These are phyloP conservation scores for Alectura lathami DNA, from an alignment of 2,113 vertebrate species.

Conservation along the genomic window DNA sequence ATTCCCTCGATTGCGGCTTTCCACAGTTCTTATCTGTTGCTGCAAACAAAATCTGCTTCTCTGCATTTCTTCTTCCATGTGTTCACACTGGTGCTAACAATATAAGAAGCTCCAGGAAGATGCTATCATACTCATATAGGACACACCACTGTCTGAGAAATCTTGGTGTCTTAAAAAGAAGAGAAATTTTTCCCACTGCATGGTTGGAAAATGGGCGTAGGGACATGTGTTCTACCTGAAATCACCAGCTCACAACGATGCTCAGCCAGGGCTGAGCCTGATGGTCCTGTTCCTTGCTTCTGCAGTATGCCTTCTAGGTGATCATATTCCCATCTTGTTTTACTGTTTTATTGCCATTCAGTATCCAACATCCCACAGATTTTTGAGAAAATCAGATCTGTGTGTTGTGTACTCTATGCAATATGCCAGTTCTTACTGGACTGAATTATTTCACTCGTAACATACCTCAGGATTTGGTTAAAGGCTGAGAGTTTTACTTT, in stretches of 20 bases:
- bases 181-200: background rate
- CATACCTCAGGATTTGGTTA: background rate
- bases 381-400: background rate
- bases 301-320: background rate
- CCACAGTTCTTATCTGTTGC: background rate
- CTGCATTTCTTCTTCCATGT: background rate
- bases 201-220: background rate
- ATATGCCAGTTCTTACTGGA: background rate
- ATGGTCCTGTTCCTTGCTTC: background rate
- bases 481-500: background rate
- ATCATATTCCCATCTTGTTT: background rate
- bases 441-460: background rate
- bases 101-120: background rate
- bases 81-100: background rate
- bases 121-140: background rate
- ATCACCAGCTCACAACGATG: background rate
- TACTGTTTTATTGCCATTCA: background rate
- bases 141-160: background rate
- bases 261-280: background rate
- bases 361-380: background rate
- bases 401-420: background rate
- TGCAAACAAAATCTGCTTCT: background rate
- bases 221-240: background rate
- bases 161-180: background rate
- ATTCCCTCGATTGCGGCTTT: accelerated